phyloP scores from a whole-genome alignment of 2,888 invertebrate species.

The Onchidella celtica region DNA sequence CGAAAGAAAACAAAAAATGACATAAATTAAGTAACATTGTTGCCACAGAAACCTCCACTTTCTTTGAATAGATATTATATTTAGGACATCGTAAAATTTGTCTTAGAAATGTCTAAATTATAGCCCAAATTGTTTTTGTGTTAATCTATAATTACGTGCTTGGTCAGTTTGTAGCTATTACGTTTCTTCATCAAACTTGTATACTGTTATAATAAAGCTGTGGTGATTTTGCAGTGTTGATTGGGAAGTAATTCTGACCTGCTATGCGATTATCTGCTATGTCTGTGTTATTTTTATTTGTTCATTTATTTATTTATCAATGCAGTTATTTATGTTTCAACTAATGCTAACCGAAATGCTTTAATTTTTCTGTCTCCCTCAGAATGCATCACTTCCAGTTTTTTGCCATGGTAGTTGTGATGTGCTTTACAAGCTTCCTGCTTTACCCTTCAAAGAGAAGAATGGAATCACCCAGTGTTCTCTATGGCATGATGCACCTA shows the following conservation, averaged over 20 bases:
- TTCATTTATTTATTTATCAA: too few species aligned
- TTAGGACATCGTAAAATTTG: too few species aligned
- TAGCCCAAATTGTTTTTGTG: too few species aligned
- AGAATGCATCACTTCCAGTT: slow-evolving; percentile 60
- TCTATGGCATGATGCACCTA: slow-evolving; percentile 85
- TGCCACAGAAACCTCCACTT: too few species aligned
- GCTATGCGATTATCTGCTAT: background rate
- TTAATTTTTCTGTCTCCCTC: slow-evolving; percentile 15
- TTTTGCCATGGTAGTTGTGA: slow-evolving; percentile 54
- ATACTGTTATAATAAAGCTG: too few species aligned
- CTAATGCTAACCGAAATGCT: background rate
- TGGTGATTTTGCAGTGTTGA: background rate
- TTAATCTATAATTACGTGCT: too few species aligned
- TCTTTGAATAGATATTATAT: too few species aligned
- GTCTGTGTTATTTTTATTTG: background rate
- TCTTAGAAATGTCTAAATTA: too few species aligned
- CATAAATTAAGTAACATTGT: too few species aligned
- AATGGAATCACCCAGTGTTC: slow-evolving; percentile 56
- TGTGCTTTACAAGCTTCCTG: slow-evolving; percentile 54
- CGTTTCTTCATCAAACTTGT: too few species aligned
- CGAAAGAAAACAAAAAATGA: too few species aligned
- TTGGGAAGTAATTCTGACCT: background rate
- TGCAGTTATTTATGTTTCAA: background rate
- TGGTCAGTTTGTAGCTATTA: too few species aligned
- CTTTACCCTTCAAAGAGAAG: slow-evolving; percentile 50